Evolutionary conservation across 2,888 invertebrate species (phyloP).

Genomic region (Polyploca ridens): DNA sequence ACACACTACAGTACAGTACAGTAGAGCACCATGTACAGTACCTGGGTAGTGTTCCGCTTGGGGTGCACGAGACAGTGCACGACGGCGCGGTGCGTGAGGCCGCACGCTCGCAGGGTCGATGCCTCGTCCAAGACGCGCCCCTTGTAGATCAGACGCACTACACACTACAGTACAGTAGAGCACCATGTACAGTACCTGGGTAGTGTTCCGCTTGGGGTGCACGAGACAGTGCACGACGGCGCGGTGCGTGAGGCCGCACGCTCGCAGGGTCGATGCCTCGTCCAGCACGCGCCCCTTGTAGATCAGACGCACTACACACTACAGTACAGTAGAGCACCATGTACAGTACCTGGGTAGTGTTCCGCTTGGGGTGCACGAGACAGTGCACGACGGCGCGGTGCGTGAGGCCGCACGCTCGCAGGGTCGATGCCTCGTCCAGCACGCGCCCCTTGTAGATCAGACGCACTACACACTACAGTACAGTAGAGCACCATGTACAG

Average conservation of each 20-base stretch:
- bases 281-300: slow-evolving; percentile 95
- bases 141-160: slow-evolving; percentile 94
- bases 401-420: slow-evolving; percentile 92
- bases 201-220: slow-evolving; percentile 73
- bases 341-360: slow-evolving; percentile 31
- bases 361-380: slow-evolving; percentile 85
- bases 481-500: background rate
- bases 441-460: slow-evolving; percentile 96
- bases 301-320: slow-evolving; percentile 88
- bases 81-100: slow-evolving; percentile 94
- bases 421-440: slow-evolving; percentile 90
- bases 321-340: too few relatives aligned
- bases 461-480: slow-evolving; percentile 78
- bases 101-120: slow-evolving; percentile 91
- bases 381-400: slow-evolving; percentile 97
- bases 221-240: slow-evolving; percentile 96
- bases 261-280: slow-evolving; percentile 91
- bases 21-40: slow-evolving; percentile 15
- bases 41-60: slow-evolving; percentile 41
- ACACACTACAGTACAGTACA: too few relatives aligned
- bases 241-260: slow-evolving; percentile 93
- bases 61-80: slow-evolving; percentile 94
- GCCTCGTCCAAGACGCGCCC: slow-evolving; percentile 93
- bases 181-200: slow-evolving; percentile 30
- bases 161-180: too few relatives aligned